Conservation (phyloP, 2,113 vertebrate genomes). For the Sterrhoptilus dennistouni region DNA sequence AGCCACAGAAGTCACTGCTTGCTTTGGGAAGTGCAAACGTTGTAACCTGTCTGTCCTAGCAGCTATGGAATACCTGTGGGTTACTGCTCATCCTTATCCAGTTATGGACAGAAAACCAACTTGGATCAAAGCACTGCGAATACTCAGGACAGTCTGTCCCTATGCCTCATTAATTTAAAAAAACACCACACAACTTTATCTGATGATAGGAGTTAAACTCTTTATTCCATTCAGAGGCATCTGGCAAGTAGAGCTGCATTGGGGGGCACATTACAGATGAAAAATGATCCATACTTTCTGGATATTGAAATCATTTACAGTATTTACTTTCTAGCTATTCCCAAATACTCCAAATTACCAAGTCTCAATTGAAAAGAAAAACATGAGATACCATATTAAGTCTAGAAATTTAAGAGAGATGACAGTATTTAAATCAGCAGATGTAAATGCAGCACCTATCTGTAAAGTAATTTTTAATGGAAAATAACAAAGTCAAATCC, state of each 20-base stretch:
- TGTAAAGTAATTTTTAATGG: slow-evolving; percentile 76
- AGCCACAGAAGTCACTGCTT: background rate
- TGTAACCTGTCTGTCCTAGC: background rate
- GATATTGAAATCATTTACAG: slow-evolving; percentile 80
- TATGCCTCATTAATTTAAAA: background rate
- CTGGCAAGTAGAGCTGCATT: slow-evolving; percentile 95
- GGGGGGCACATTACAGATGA: slow-evolving; percentile 88
- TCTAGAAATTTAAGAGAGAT: slow-evolving; percentile 85
- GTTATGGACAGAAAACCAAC: background rate
- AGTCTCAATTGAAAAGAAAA: slow-evolving; percentile 83
- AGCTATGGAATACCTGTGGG: background rate
- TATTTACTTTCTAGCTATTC: slow-evolving; percentile 79
- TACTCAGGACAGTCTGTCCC: background rate
- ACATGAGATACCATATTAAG: slow-evolving; percentile 87
- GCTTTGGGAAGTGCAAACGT: background rate
- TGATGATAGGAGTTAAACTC: slow-evolving; percentile 77
- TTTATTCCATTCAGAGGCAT: slow-evolving; percentile 96
- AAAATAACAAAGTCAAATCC: slow-evolving; percentile 72
- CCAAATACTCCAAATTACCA: slow-evolving; percentile 84
- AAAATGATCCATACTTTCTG: slow-evolving; percentile 78
- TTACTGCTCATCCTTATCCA: background rate
- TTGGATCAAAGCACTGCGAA: background rate
- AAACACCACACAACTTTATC: slow-evolving; percentile 28
- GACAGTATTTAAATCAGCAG: slow-evolving; percentile 84
- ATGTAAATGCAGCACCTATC: slow-evolving; percentile 83